phyloP scores from a whole-genome alignment of 2,888 invertebrate genomes.

The Harpalus rubripes region DNA sequence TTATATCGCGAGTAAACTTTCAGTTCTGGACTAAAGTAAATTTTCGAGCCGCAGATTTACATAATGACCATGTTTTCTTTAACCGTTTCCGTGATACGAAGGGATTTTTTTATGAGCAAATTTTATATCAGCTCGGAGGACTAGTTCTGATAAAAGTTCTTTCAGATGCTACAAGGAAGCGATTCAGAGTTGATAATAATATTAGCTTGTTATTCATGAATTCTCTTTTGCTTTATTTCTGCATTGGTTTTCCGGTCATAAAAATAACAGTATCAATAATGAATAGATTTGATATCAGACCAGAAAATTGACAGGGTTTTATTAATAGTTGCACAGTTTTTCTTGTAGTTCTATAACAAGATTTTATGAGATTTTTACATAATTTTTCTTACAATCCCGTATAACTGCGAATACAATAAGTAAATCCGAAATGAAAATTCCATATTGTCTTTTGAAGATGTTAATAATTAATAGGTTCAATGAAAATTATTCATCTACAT shows the following conservation, averaged over 20 bases:
- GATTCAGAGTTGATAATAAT: slow-evolving; percentile 28
- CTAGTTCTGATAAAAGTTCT: slow-evolving; percentile 35
- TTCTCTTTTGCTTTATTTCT: slow-evolving; percentile 16
- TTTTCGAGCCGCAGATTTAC: slow-evolving; percentile 25
- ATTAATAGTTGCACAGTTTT: no score
- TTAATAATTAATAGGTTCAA: no score
- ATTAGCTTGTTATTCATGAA: slow-evolving; percentile 16
- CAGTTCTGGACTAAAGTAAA: slow-evolving; percentile 14
- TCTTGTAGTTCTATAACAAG: no score
- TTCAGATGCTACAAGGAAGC: background rate
- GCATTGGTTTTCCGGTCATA: background rate
- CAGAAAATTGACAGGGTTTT: no score
- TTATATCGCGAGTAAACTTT: slow-evolving; percentile 6
- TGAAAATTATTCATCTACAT: no score
- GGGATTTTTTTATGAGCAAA: slow-evolving; percentile 45
- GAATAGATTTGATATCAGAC: no score
- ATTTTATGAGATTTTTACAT: no score
- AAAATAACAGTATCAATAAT: no score
- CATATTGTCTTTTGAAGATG: no score
- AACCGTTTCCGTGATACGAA: slow-evolving; percentile 33
- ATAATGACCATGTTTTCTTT: slow-evolving; percentile 54
- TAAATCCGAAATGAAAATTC: no score
- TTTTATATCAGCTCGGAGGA: slow-evolving; percentile 20
- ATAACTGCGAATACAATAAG: no score
- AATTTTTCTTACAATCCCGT: no score